Base-by-base conservation (phyloP, 1,140 invertebrate genomes). In the Pantala flavescens region DNA sequence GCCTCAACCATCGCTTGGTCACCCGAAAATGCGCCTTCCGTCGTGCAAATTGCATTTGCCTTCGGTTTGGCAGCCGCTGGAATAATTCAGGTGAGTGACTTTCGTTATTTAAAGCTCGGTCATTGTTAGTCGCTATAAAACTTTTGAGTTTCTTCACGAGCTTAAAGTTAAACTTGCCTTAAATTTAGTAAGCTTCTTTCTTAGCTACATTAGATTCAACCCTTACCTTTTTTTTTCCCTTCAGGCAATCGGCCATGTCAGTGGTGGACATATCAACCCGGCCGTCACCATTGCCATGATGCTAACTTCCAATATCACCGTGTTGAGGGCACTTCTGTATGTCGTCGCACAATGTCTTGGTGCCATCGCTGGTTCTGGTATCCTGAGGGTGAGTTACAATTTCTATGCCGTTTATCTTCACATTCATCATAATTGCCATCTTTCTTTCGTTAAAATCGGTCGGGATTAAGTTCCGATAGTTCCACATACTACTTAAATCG, bases 221-320 rank as follows among this genome's bases (percentile, higher is more conserved):
- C 2, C 28, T 5, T 5, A 36, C 9, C 28, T 36, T 36, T 36
- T 36, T 36, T 9, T 5, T 36, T 36, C 28, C 9, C 2, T 81
- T 81, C 82, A 93, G 90, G 85, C 89, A 24, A 88, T 97, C 74
- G 93, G 92, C 3, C 94, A 97, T 81, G 86, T 97, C 28, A 95
- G 92, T 73, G 96, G 95, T 0, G 94, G 92, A 24, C 95, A 97
- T 81, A 87, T 97, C 71, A 97, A 97, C 85, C 95, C 95, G 0
- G 94, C 94, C 0, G 93, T 97, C 16, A 96, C 94, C 0, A 83
- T 86, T 7, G 94, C 89, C 1, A 86, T 96, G 80, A 81, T 94
- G 36, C 88, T 90, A 9, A 90, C 91, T 23, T 91, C 93, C 21
- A 83, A 88, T 63, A 86, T 87, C 55, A 87, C 89, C 75, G 82